These are phyloP conservation scores for Paguma larvata DNA, from an alignment of 2,797 vertebrate genomes.

Conservation along the genomic window DNA sequence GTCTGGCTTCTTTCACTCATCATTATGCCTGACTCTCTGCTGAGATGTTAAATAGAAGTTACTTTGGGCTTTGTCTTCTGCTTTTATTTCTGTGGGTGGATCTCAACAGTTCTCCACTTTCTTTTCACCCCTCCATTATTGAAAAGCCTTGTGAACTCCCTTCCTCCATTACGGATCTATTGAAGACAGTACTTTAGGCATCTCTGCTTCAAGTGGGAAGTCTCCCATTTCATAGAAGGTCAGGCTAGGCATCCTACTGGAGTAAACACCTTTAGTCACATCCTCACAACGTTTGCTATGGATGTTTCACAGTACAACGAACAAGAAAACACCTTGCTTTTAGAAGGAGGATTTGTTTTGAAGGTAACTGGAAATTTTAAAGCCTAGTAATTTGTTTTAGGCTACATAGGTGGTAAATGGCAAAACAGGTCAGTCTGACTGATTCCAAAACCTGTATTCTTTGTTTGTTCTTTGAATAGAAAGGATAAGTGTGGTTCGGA, in stretches of 20 bases:
- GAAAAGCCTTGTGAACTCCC: not conserved
- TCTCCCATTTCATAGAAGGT: not conserved
- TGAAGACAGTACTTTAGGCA: not conserved
- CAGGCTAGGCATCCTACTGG: not conserved
- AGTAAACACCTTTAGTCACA: not conserved
- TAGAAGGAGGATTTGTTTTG: constrained; percentile 19
- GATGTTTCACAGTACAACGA: constrained; percentile 17
- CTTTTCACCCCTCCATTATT: not conserved
- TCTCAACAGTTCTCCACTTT: not conserved
- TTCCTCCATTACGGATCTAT: not conserved
- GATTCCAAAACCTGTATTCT: not conserved
- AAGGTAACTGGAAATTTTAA: constrained; percentile 48
- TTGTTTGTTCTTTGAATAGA: not conserved
- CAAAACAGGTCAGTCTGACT: not conserved
- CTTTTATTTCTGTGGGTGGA: constrained; percentile 10
- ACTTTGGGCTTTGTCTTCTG: constrained; percentile 19
- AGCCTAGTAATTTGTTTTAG: not conserved
- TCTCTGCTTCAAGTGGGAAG: not conserved
- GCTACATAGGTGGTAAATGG: not conserved
- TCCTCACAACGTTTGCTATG: not conserved
- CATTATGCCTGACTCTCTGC: not conserved
- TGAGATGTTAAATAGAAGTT: constrained; percentile 32
- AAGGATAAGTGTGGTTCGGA: not conserved
- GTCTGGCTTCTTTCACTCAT: not conserved
- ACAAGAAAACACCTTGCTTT: not conserved